These are phyloP conservation scores for Manis javanica DNA, from an alignment of 2,797 vertebrate genomes.

Conservation along the genomic window DNA sequence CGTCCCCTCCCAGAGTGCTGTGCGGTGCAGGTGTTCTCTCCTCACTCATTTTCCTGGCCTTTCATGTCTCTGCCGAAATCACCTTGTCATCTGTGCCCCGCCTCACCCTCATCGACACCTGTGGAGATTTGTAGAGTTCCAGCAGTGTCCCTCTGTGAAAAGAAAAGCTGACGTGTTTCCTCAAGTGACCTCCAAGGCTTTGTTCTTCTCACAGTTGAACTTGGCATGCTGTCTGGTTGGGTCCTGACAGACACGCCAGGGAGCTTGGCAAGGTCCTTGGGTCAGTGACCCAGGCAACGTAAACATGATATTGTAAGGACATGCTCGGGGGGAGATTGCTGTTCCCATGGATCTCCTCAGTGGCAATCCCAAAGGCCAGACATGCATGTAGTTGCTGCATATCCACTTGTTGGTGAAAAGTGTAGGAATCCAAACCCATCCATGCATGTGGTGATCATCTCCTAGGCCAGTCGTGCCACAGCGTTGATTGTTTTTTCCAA, in stretches of 20 bases:
- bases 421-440: background rate
- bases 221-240: rapidly evolving
- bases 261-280: background rate
- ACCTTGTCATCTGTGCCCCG: background rate
- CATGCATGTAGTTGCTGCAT: background rate
- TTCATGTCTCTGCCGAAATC: background rate
- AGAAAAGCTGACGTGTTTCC: background rate
- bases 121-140: background rate
- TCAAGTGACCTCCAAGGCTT: background rate
- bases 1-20: background rate
- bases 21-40: background rate
- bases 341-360: background rate
- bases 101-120: background rate
- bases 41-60: background rate
- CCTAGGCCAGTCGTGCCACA: background rate
- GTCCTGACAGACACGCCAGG: background rate
- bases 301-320: background rate
- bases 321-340: background rate
- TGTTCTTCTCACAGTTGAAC: background rate
- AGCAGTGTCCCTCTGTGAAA: background rate
- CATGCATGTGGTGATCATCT: background rate
- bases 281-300: too few species aligned
- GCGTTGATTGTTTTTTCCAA: background rate
- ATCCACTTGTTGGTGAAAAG: background rate
- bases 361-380: background rate